phyloP scores from a whole-genome alignment of 2,113 vertebrate genomes.

The Gymnogyps californianus region DNA sequence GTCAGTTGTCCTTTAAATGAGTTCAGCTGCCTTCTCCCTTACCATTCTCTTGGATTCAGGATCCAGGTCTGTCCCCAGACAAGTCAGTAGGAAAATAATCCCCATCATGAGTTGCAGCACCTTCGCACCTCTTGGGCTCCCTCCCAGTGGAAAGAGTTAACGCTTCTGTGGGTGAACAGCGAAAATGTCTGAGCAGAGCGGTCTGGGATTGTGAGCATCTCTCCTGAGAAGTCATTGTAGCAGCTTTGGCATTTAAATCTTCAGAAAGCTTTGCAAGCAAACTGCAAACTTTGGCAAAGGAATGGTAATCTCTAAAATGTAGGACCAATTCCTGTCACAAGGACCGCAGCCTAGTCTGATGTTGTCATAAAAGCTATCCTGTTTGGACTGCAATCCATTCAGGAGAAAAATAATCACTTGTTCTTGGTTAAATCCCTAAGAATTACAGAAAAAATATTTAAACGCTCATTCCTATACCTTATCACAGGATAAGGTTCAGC shows the following conservation, averaged over 20 bases:
- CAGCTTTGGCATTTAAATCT: neutral
- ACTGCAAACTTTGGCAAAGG: neutral
- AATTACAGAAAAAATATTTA: neutral
- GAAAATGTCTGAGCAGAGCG: neutral
- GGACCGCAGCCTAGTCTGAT: neutral
- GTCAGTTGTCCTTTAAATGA: neutral
- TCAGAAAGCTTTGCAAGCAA: neutral
- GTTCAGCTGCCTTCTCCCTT: neutral
- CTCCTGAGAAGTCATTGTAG: neutral
- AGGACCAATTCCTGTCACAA: neutral
- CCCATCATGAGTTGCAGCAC: neutral
- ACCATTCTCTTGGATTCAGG: neutral
- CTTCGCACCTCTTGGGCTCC: neutral
- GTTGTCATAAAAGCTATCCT: neutral
- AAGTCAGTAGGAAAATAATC: neutral
- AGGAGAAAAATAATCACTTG: neutral
- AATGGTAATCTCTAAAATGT: neutral
- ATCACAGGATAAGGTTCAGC: neutral
- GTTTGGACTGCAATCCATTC: neutral
- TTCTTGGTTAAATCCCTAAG: neutral
- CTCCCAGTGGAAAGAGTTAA: neutral
- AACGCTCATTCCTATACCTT: neutral
- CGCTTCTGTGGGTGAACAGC: neutral
- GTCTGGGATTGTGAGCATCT: neutral
- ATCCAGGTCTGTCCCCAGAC: too few species aligned